These are phyloP conservation scores for Whitmania pigra DNA, from an alignment of 1,140 invertebrate species.

Conservation along the genomic window DNA sequence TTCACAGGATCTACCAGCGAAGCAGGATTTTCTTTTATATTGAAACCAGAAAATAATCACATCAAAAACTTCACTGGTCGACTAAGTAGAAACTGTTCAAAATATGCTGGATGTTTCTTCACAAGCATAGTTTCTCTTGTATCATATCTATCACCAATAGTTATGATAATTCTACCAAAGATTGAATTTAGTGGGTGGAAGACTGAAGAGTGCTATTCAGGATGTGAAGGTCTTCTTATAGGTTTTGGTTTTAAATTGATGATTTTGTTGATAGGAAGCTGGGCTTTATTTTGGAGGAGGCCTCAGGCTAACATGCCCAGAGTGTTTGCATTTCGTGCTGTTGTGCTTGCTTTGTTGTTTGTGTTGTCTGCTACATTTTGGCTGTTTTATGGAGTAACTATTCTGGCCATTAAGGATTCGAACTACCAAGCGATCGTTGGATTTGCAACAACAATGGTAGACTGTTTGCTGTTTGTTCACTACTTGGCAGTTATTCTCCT, in stretches of 20 bases:
- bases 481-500: constrained; percentile 81
- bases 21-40: constrained; percentile 50
- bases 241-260: constrained; percentile 80
- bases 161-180: constrained; percentile 78
- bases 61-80: constrained; percentile 33
- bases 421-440: constrained; percentile 58
- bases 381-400: constrained; percentile 88
- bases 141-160: constrained; percentile 76
- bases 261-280: constrained; percentile 75
- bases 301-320: constrained; percentile 69
- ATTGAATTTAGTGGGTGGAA: constrained; percentile 44
- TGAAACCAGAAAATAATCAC: constrained; percentile 38
- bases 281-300: constrained; percentile 55
- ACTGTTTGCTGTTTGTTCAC: constrained; percentile 61
- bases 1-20: constrained; percentile 59
- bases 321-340: constrained; percentile 75
- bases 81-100: constrained; percentile 40
- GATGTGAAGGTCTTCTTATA: constrained; percentile 76
- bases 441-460: constrained; percentile 76
- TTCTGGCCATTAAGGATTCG: constrained; percentile 37
- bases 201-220: constrained; percentile 54
- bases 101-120: constrained; percentile 53
- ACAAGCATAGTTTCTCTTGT: constrained; percentile 62
- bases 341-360: constrained; percentile 73
- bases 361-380: constrained; percentile 72